These are phyloP conservation scores for Xiphias gladius DNA, from an alignment of 2,113 vertebrate species.

Conservation along the genomic window DNA sequence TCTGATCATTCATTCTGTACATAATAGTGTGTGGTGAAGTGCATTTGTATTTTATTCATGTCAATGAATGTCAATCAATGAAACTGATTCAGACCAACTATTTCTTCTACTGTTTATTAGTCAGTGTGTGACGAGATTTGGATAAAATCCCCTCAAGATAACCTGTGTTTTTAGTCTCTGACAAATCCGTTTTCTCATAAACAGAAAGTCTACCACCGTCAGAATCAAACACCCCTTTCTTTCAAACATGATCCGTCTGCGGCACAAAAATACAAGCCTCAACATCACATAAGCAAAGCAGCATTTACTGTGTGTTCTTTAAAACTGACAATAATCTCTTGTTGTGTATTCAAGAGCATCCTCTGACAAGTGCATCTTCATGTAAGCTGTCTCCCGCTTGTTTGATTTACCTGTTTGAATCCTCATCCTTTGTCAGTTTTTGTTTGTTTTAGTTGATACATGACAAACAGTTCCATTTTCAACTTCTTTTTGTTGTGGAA, in stretches of 20 bases:
- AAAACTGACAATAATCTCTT: conserved; percentile 7
- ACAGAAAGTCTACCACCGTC: too few species aligned
- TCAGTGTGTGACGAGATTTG: background rate
- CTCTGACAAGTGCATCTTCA: conserved; percentile 19
- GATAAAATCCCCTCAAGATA: background rate
- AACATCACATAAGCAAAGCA: background rate
- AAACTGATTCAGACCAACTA: background rate
- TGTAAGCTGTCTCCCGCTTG: background rate
- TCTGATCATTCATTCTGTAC: background rate
- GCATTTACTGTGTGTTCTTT: background rate
- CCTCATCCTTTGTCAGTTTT: background rate
- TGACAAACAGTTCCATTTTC: background rate
- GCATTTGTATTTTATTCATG: background rate
- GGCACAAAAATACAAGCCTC: conserved; percentile 15
- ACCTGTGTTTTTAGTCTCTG: background rate
- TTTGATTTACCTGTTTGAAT: conserved; percentile 28
- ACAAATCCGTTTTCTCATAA: too few species aligned
- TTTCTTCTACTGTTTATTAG: background rate
- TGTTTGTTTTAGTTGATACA: conserved; percentile 1
- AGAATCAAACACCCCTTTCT: too few species aligned
- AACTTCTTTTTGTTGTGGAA: background rate
- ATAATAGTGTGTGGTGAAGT: background rate
- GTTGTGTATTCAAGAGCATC: conserved; percentile 14
- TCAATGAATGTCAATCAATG: background rate
- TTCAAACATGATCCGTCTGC: background rate